Evolutionary conservation across 2,797 vertebrate species (phyloP).

Genomic region (Limosa lapponica): DNA sequence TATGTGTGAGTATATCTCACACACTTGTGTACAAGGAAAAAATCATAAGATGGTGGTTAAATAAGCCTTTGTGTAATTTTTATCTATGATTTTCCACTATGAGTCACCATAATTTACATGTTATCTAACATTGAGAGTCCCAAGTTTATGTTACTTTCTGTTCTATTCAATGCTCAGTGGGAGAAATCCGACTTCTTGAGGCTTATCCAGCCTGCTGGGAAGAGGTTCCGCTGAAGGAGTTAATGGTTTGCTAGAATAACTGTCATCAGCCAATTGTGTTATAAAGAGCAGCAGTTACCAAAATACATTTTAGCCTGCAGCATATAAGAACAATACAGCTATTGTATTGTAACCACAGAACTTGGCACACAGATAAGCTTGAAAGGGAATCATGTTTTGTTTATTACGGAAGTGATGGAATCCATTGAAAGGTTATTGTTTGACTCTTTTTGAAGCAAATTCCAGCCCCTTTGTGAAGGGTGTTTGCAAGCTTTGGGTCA

Average conservation of each 20-base stretch:
- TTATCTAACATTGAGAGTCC: conserved; percentile 49
- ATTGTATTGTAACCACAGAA: conserved; percentile 32
- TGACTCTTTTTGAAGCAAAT: neutral
- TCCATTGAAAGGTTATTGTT: conserved; percentile 35
- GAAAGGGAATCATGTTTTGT: conserved; percentile 25
- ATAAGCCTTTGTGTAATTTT: conserved; percentile 61
- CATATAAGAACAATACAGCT: conserved; percentile 35
- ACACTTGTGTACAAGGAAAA: neutral
- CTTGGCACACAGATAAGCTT: conserved; percentile 24
- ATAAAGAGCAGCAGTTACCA: conserved; percentile 39
- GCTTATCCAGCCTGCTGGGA: neutral
- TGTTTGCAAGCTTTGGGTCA: neutral
- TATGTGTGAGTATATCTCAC: neutral
- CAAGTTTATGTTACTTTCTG: neutral
- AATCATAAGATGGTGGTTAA: conserved; percentile 36
- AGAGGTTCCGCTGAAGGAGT: conserved; percentile 2
- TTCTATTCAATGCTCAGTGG: neutral
- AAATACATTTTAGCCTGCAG: conserved; percentile 23
- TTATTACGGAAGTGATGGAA: conserved; percentile 58
- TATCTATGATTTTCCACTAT: conserved; percentile 52
- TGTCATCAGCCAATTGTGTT: conserved; percentile 34
- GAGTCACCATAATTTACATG: conserved; percentile 68
- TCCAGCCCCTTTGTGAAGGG: neutral
- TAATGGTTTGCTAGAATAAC: conserved; percentile 7
- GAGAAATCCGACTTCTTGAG: neutral